Base-by-base conservation (phyloP, 2,113 vertebrate species). In the Tachuris rubrigastra region DNA sequence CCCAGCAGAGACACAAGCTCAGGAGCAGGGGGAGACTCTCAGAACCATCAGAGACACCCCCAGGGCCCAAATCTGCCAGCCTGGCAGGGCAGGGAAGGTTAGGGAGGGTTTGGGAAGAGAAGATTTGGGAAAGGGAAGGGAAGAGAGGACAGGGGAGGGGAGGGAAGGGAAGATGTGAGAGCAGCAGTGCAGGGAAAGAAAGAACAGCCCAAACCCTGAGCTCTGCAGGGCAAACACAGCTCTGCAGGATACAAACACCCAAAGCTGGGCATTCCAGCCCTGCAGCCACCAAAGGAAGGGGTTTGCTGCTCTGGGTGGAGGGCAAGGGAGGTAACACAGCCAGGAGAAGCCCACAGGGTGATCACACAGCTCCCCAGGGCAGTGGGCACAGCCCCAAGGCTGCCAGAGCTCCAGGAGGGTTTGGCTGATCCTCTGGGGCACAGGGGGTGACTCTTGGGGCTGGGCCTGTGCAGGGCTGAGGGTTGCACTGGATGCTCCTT, bases 191-290 rank as follows among this genome's bases (percentile, higher is more conserved):
- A 3, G 6, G 14, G 12, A 24, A 24, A 13, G 20, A 16, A 58
- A 27, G 39, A 47, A n/a, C 21, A 46, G 44, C 55, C 7, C 25
- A 13, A 50, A 35, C 1, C 11, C 37, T 9, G 58, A 46, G 56
- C 27, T 60, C 12, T 0, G 1, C 11, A 17, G 56, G 24, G 39
- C 52, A 41, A 37, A 22, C 18, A 3, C 75, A 85, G 50, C 62
- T 2, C 56, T 15, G 50, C 0, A 0, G 22, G 59, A 18, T 37
- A 60, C 33, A 33, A 44, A 18, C 46, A 20, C 44, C 9, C 5
- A 33, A 24, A 5, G 11, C 62, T 8, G 41, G 7, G 22, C 21
- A 4, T 35, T 25, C 55, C 68, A 65, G 69, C 53, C 37, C 50
- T 25, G 37, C 69, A 37, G 55, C 33, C 73, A n/a, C 20, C 33